Conservation (phyloP, 2,797 vertebrate genomes). For the Pipistrellus pygmaeus region DNA sequence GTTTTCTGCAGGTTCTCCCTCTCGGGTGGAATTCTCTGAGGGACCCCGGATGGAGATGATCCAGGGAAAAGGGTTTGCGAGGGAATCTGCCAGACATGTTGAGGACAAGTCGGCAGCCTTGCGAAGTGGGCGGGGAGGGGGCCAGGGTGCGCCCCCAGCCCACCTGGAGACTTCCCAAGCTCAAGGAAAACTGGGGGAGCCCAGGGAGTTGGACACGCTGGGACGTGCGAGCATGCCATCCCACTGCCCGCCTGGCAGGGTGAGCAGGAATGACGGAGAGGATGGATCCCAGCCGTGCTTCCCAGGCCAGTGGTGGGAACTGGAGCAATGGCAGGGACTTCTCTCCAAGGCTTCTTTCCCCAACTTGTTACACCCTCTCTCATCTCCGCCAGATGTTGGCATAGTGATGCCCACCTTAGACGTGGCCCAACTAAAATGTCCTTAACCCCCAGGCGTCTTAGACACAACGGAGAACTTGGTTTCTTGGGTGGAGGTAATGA, state of each 20-base stretch:
- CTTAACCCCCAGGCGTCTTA: background rate
- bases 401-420: background rate
- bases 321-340: background rate
- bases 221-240: rapidly evolving
- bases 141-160: background rate
- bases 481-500: background rate
- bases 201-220: too few species aligned
- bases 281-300: background rate
- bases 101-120: background rate
- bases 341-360: background rate
- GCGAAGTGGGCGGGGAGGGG: background rate
- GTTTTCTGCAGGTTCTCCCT: background rate
- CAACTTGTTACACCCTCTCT: background rate
- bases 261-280: background rate
- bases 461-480: background rate
- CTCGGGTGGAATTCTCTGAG: background rate
- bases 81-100: background rate
- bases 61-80: background rate
- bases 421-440: background rate
- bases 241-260: background rate
- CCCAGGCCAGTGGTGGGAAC: rapidly evolving
- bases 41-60: rapidly evolving
- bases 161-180: background rate
- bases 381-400: background rate
- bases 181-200: background rate